Evolutionary conservation across 2,888 invertebrate species (phyloP).

Genomic region (Nomada lathburiana): DNA sequence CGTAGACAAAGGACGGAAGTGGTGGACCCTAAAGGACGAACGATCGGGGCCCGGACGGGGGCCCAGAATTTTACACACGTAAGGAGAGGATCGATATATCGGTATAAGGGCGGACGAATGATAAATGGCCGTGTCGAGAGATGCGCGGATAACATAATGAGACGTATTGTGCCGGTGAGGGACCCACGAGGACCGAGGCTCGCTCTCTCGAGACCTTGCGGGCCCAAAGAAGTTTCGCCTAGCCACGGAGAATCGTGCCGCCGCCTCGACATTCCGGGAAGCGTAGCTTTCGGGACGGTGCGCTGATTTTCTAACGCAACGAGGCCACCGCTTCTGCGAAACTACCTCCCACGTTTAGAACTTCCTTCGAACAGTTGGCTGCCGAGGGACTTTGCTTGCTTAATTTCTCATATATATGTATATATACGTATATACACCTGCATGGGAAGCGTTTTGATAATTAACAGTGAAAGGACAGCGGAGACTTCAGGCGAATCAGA

Average conservation of each 20-base stretch:
- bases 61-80: slow-evolving; percentile 56
- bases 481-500: slow-evolving; percentile 35
- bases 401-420: slow-evolving; percentile 7
- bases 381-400: too few species aligned
- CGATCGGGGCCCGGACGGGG: slow-evolving; percentile 25
- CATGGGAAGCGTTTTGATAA: slow-evolving; percentile 44
- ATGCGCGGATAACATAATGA: slow-evolving; percentile 83
- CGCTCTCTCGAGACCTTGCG: slow-evolving; percentile 57
- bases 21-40: slow-evolving; percentile 30
- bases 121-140: slow-evolving; percentile 80
- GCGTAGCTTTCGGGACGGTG: slow-evolving; percentile 34
- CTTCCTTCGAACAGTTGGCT: background rate
- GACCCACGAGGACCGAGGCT: slow-evolving; percentile 64
- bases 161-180: slow-evolving; percentile 79
- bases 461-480: slow-evolving; percentile 40
- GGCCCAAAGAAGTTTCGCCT: slow-evolving; percentile 57
- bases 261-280: slow-evolving; percentile 59
- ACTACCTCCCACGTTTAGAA: background rate
- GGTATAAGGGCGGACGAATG: slow-evolving; percentile 76
- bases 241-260: slow-evolving; percentile 48
- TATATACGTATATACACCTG: slow-evolving; percentile 14
- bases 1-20: slow-evolving; percentile 60
- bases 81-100: slow-evolving; percentile 71
- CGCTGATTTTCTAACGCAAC: slow-evolving; percentile 11
- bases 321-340: slow-evolving; percentile 18